These are phyloP conservation scores for Nyleta sp. DNA, from an alignment of 2,888 invertebrate genomes.

Conservation along the genomic window DNA sequence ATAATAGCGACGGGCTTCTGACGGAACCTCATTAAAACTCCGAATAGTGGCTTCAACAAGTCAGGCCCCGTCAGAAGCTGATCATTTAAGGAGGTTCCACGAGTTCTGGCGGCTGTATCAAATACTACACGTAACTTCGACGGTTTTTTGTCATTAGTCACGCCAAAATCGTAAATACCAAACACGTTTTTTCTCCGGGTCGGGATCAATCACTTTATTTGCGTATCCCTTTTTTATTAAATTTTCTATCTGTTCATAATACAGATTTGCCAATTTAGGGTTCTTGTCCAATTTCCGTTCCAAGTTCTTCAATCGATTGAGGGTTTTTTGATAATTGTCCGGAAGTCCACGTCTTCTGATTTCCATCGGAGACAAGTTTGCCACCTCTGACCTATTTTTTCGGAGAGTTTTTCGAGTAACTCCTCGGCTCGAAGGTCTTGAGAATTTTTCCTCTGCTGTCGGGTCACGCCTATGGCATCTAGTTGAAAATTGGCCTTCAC, in stretches of 20 bases:
- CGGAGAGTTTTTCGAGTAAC: neutral
- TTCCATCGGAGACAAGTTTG: slow-evolving; percentile 48
- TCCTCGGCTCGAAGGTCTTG: neutral
- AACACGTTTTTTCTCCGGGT: neutral
- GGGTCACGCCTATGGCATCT: neutral
- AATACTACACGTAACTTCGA: slow-evolving; percentile 69
- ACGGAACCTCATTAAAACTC: slow-evolving; percentile 73
- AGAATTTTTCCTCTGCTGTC: neutral
- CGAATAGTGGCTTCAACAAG: slow-evolving; percentile 72
- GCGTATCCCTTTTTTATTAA: neutral
- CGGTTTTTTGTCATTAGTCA: slow-evolving; percentile 54
- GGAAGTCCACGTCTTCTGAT: neutral
- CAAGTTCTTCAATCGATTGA: slow-evolving; percentile 9
- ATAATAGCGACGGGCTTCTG: neutral
- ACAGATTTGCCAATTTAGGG: neutral
- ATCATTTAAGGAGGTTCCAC: slow-evolving; percentile 69
- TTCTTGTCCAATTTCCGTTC: neutral
- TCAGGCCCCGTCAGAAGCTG: slow-evolving; percentile 72
- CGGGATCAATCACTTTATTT: neutral
- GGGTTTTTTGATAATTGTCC: slow-evolving; percentile 1
- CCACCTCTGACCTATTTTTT: slow-evolving; percentile 9
- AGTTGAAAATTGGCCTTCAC: neutral
- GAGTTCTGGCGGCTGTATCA: slow-evolving; percentile 70
- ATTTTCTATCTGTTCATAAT: neutral
- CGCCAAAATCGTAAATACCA: slow-evolving; percentile 10